Evolutionary conservation across 2,797 vertebrate genomes (phyloP).

Genomic region (Amniataba percoides): DNA sequence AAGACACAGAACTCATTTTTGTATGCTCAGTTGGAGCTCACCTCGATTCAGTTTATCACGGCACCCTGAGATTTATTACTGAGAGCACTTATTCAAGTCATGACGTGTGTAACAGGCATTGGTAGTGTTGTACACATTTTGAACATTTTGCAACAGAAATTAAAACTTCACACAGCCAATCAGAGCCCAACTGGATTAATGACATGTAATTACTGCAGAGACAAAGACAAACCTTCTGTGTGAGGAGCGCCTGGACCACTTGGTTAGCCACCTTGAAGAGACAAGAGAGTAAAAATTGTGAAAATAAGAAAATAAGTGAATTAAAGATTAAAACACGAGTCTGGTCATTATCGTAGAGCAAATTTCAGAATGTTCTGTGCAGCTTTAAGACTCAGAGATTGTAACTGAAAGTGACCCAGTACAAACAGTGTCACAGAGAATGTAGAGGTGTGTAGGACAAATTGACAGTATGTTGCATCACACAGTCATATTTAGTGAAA

Average conservation of each 20-base stretch:
- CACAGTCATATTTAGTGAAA: slow-evolving; percentile 28
- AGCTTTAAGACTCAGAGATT: slow-evolving; percentile 16
- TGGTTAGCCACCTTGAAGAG: slow-evolving; percentile 92
- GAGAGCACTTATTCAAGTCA: no score
- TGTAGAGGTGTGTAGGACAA: slow-evolving; percentile 32
- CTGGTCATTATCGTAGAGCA: not conserved
- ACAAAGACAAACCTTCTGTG: slow-evolving; percentile 90
- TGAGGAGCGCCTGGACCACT: slow-evolving; percentile 94
- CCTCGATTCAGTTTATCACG: no score
- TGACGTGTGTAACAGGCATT: no score
- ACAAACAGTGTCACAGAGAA: slow-evolving; percentile 39
- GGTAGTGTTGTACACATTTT: no score
- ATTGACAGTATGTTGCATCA: slow-evolving; percentile 66
- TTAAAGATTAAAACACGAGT: not conserved
- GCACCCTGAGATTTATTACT: no score
- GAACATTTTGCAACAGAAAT: no score
- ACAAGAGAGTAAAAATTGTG: not conserved
- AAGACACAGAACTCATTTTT: no score
- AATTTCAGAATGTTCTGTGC: not conserved
- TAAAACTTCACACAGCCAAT: not conserved
- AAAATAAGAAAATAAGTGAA: no score
- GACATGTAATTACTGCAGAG: not conserved
- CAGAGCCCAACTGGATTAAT: not conserved
- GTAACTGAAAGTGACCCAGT: slow-evolving; percentile 17
- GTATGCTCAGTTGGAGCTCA: no score